Evolutionary conservation across 1,140 invertebrate species (phyloP).

Genomic region (Nasonia longicornis): DNA sequence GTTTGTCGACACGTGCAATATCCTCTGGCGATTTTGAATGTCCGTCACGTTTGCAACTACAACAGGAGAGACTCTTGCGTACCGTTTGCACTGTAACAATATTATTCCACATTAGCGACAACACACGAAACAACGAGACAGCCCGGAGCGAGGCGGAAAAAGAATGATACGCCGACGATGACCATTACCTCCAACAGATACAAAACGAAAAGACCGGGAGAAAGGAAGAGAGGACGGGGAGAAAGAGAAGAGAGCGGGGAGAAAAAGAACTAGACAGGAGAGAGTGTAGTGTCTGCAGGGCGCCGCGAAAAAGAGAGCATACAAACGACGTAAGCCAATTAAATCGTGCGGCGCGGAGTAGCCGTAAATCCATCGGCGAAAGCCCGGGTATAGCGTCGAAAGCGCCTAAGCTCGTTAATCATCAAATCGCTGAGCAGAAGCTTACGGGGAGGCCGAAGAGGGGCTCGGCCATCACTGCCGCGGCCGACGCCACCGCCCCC

Average conservation of each 20-base stretch:
- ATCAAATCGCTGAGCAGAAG: constrained; percentile 46
- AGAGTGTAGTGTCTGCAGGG: background rate
- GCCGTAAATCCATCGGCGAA: constrained; percentile 43
- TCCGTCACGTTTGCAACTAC: background rate
- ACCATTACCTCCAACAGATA: background rate
- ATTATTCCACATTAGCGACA: background rate
- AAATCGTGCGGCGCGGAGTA: constrained; percentile 28
- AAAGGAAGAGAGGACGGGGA: background rate
- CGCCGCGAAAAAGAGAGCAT: constrained; percentile 1
- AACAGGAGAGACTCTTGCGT: background rate
- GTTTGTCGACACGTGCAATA: no score
- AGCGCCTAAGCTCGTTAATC: constrained; percentile 49
- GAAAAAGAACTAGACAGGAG: background rate
- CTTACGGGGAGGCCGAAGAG: constrained; percentile 8
- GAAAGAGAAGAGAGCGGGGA: background rate
- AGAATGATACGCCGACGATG: background rate
- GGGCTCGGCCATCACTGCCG: background rate
- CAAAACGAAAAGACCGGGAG: background rate
- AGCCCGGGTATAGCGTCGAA: constrained; percentile 21
- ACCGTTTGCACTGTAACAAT: background rate
- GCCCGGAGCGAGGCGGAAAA: background rate
- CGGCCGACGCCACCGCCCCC: background rate
- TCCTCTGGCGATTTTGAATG: no score
- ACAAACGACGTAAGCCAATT: constrained; percentile 45
- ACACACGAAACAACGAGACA: background rate